phyloP scores from a whole-genome alignment of 2,888 invertebrate species.

The Abscondita cerata region DNA sequence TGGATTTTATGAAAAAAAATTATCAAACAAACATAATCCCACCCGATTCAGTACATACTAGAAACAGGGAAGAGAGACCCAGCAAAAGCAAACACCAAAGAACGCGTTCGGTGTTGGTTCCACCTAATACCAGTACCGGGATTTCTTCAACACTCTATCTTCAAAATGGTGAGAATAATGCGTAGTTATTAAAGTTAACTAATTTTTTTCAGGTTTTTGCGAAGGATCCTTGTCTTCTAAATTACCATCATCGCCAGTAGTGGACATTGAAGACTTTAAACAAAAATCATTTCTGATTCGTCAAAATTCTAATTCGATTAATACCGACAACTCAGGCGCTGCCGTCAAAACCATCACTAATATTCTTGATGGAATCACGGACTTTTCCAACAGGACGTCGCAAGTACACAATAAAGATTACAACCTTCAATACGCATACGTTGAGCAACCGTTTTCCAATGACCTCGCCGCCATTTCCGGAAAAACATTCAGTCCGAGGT shows the following conservation, averaged over 20 bases:
- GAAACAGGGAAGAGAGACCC: background rate
- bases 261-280: background rate
- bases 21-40: constrained; percentile 45
- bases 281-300: constrained; percentile 21
- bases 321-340: constrained; percentile 52
- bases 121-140: background rate
- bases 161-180: background rate
- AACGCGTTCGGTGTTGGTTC: background rate
- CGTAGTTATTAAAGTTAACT: no score
- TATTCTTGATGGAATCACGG: constrained; percentile 54
- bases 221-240: constrained; percentile 2
- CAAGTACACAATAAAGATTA: constrained; percentile 44
- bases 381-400: constrained; percentile 54
- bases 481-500: constrained; percentile 11
- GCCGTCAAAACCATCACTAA: constrained; percentile 54
- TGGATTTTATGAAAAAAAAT: constrained; percentile 58
- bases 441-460: background rate
- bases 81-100: background rate
- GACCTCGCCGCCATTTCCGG: background rate
- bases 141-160: background rate
- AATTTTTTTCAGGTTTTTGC: background rate
- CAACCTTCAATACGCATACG: background rate
- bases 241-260: constrained; percentile 14
- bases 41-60: background rate
- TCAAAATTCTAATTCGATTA: constrained; percentile 50